Percentiles rank a stretch among this genome's conserved stretches.
These are phyloP conservation scores for Coboldia fuscipes DNA, from an alignment of 1,140 invertebrate species.

Conservation along the genomic window DNA sequence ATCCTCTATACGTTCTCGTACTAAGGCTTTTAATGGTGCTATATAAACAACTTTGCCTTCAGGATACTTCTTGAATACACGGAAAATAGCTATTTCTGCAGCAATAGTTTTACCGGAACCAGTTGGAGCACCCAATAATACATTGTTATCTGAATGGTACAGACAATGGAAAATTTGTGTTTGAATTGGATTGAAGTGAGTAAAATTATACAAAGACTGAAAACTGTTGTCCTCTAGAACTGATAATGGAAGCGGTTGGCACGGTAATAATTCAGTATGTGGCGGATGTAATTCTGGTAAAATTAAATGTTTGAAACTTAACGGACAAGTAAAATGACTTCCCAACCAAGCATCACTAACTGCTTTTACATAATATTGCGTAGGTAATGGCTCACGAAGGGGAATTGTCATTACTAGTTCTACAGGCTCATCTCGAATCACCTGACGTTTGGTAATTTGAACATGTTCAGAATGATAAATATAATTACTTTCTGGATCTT, in stretches of 20 bases:
- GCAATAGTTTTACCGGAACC: slow-evolving; percentile 98
- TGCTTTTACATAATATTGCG: slow-evolving; percentile 77
- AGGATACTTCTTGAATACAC: slow-evolving; percentile 71
- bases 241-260: slow-evolving; percentile 74
- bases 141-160: slow-evolving; percentile 88
- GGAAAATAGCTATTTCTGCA: slow-evolving; percentile 93
- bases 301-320: slow-evolving; percentile 79
- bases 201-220: slow-evolving; percentile 74
- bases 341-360: slow-evolving; percentile 85
- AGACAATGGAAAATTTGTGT: slow-evolving; percentile 95
- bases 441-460: slow-evolving; percentile 69
- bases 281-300: slow-evolving; percentile 82
- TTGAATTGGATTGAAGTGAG: slow-evolving; percentile 97
- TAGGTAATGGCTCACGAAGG: slow-evolving; percentile 70
- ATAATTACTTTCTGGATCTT: slow-evolving; percentile 79
- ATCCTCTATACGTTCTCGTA: slow-evolving; percentile 87
- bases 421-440: slow-evolving; percentile 42
- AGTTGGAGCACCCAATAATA: slow-evolving; percentile 90
- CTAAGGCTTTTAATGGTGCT: slow-evolving; percentile 93
- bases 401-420: slow-evolving; percentile 92
- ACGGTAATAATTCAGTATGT: slow-evolving; percentile 78
- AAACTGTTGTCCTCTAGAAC: slow-evolving; percentile 56
- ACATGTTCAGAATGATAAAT: slow-evolving; percentile 96
- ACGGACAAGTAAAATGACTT: slow-evolving; percentile 42
- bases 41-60: slow-evolving; percentile 90